phyloP scores from a whole-genome alignment of 2,797 vertebrate species.

The Vespertilio murinus region DNA sequence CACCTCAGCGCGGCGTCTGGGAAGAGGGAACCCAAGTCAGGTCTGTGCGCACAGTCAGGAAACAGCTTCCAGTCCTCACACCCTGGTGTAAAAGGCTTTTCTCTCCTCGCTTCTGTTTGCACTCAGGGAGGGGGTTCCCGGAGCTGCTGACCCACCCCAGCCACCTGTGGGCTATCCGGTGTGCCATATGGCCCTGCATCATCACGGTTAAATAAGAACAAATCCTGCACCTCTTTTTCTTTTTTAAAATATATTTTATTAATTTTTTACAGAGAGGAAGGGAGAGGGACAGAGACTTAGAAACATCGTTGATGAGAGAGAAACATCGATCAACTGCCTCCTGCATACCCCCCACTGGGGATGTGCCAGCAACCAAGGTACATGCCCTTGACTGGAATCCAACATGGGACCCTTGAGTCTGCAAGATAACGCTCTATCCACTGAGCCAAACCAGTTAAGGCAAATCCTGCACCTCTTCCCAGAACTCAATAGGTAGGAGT shows the following conservation, averaged over 20 bases:
- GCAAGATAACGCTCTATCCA: no score
- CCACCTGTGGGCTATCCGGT: constrained; percentile 66
- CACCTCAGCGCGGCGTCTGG: background rate
- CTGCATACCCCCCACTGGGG: no score
- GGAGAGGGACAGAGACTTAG: no score
- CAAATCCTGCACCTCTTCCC: constrained; percentile 71
- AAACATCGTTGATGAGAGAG: no score
- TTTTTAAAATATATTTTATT: no score
- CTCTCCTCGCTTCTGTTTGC: background rate
- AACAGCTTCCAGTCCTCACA: background rate
- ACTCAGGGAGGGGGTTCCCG: background rate
- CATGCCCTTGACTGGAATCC: no score
- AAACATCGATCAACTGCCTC: no score
- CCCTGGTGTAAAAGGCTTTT: no score
- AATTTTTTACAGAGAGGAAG: no score
- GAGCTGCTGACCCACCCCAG: constrained; percentile 56
- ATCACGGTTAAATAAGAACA: constrained; percentile 67
- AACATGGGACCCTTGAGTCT: no score
- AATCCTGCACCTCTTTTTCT: constrained; percentile 63
- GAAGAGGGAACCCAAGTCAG: background rate
- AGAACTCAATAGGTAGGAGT: constrained; percentile 82
- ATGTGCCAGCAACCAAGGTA: no score
- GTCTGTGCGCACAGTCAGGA: background rate
- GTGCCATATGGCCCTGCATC: background rate
- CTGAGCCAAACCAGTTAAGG: no score